These are phyloP conservation scores for Eueremaeus valkanovi DNA, from an alignment of 2,888 invertebrate species.

Conservation along the genomic window DNA sequence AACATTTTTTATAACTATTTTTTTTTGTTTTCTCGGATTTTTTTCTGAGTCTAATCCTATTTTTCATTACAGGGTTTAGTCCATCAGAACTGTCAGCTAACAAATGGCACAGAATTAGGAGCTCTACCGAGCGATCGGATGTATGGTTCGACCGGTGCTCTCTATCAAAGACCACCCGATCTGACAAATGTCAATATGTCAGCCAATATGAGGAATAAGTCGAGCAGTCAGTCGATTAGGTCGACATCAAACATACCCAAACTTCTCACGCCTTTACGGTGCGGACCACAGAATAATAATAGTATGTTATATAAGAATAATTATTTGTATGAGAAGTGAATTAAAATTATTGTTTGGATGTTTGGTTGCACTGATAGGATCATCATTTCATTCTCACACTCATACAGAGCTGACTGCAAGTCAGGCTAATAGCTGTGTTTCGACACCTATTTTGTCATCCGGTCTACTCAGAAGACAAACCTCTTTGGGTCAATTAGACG, in stretches of 20 bases:
- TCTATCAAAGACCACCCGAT: conserved; percentile 22
- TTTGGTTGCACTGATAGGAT: neutral
- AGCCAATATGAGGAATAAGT: neutral
- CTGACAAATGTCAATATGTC: neutral
- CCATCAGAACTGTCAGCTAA: conserved; percentile 25
- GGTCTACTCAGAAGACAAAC: conserved; percentile 19
- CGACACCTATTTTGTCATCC: neutral
- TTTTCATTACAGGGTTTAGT: neutral
- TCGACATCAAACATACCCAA: conserved; percentile 7
- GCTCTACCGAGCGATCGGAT: neutral
- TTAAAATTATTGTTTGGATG: neutral
- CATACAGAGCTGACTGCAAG: neutral
- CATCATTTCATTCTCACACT: neutral
- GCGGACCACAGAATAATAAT: neutral
- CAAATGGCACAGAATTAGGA: neutral
- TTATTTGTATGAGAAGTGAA: neutral
- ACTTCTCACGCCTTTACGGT: neutral
- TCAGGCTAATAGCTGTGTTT: conserved; percentile 7
- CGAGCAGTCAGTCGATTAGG: neutral
- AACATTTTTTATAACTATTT: too few relatives aligned
- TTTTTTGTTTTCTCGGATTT: neutral
- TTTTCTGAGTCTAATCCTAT: neutral
- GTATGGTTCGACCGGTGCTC: conserved; percentile 29
- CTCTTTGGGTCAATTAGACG: conserved; percentile 31
- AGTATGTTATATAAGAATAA: neutral